These are phyloP conservation scores for Leptogaster cylindrica DNA, from an alignment of 2,888 invertebrate genomes.

Conservation along the genomic window DNA sequence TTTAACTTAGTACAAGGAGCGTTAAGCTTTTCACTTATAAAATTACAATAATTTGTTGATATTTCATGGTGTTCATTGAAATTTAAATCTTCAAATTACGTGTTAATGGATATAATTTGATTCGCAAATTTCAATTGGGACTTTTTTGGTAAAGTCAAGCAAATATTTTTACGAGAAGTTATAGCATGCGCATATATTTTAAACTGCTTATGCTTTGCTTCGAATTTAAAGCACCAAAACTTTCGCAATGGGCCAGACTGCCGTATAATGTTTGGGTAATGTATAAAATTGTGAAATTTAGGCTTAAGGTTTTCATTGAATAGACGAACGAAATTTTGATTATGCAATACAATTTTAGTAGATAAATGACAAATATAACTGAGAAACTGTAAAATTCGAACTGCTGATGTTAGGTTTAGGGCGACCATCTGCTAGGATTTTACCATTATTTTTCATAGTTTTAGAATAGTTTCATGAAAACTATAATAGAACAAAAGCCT, in stretches of 20 bases:
- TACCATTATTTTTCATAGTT: too few species aligned
- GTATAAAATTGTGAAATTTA: constrained; percentile 22
- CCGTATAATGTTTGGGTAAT: constrained; percentile 20
- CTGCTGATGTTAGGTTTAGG: too few species aligned
- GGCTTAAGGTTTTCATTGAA: constrained; percentile 23
- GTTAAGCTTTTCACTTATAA: background rate
- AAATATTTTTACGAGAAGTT: constrained; percentile 36
- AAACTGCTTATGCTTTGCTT: constrained; percentile 31
- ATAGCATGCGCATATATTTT: constrained; percentile 24
- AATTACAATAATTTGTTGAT: background rate
- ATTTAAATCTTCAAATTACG: background rate
- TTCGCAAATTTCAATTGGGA: constrained; percentile 35
- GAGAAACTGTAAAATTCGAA: too few species aligned
- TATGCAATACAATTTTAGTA: constrained; percentile 5
- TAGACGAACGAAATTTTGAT: constrained; percentile 11
- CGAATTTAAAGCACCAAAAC: constrained; percentile 23
- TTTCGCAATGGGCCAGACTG: constrained; percentile 21
- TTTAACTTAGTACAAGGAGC: background rate
- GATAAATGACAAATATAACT: background rate
- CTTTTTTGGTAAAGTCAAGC: constrained; percentile 24
- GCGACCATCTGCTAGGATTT: too few species aligned
- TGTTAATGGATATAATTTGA: background rate
- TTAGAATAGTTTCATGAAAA: too few species aligned
- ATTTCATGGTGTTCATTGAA: background rate
- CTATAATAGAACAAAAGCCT: too few species aligned